Evolutionary conservation across 1,140 invertebrate species (phyloP).

Genomic region (Bradysia coprophila): DNA sequence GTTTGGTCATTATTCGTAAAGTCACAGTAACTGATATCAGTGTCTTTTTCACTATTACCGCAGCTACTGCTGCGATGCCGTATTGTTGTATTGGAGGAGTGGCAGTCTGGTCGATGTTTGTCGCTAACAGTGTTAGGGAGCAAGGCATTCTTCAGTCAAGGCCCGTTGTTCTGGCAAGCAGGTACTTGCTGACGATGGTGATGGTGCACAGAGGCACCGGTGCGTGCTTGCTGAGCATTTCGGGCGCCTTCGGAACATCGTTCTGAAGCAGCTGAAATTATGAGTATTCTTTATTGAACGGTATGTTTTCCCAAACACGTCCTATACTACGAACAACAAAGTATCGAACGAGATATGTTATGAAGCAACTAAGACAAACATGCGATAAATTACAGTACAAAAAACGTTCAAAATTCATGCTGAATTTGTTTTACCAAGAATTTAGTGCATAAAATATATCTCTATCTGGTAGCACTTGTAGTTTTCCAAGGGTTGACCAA

Average conservation of each 20-base stretch:
- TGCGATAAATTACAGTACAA: too few relatives aligned
- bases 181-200: conserved; percentile 26
- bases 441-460: too few relatives aligned
- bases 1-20: background rate
- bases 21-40: background rate
- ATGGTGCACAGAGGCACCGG: conserved; percentile 25
- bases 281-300: too few relatives aligned
- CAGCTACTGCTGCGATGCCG: background rate
- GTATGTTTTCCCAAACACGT: too few relatives aligned
- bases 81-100: background rate
- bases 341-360: too few relatives aligned
- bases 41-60: conserved; percentile 2
- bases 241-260: conserved; percentile 34
- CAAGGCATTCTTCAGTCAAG: conserved; percentile 24
- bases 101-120: conserved; percentile 5
- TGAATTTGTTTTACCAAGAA: too few relatives aligned
- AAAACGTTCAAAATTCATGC: too few relatives aligned
- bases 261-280: conserved; percentile 35
- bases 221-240: conserved; percentile 25
- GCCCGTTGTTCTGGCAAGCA: conserved; percentile 25
- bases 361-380: too few relatives aligned
- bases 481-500: too few relatives aligned
- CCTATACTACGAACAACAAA: too few relatives aligned
- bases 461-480: too few relatives aligned
- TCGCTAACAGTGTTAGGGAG: conserved; percentile 23